A percentile compares a stretch with the other conserved stretches of the same genome.
Conservation (phyloP, 1,140 invertebrate species). For the Drosophila nigrodunni region DNA sequence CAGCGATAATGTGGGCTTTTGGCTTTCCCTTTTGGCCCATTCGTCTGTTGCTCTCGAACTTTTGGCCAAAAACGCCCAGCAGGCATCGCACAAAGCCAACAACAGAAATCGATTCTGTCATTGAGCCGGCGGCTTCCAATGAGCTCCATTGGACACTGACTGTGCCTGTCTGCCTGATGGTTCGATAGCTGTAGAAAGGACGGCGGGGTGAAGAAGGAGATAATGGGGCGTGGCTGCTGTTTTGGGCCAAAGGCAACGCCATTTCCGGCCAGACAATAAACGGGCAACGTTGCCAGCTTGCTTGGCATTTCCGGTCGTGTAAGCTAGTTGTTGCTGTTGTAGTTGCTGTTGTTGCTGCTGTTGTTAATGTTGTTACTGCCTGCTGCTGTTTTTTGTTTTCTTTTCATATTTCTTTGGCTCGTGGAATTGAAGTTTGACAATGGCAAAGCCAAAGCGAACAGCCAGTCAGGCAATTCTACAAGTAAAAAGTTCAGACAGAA, state of each 20-base stretch:
- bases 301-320: conserved; percentile 62
- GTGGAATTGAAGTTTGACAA: conserved; percentile 68
- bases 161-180: conserved; percentile 7
- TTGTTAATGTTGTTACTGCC: conserved; percentile 17
- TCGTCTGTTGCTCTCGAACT: conserved; percentile 30
- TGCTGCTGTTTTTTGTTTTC: conserved; percentile 24
- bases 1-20: conserved; percentile 52
- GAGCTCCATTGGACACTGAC: conserved; percentile 44
- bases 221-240: conserved; percentile 25
- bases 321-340: conserved; percentile 26
- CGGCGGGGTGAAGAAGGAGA: background rate
- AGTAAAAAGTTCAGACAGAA: conserved; percentile 59
- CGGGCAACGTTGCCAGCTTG: conserved; percentile 57
- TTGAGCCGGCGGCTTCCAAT: conserved; percentile 44
- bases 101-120: conserved; percentile 60
- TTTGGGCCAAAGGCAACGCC: conserved; percentile 66
- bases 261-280: conserved; percentile 80
- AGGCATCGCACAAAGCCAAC: conserved; percentile 45
- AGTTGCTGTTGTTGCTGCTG: conserved; percentile 29
- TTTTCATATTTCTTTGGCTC: conserved; percentile 53
- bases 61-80: conserved; percentile 25
- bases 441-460: conserved; percentile 58
- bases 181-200: background rate
- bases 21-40: conserved; percentile 6
- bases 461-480: conserved; percentile 57